Conservation (phyloP, 2,888 invertebrate genomes). For the Lydus trimaculatus region DNA sequence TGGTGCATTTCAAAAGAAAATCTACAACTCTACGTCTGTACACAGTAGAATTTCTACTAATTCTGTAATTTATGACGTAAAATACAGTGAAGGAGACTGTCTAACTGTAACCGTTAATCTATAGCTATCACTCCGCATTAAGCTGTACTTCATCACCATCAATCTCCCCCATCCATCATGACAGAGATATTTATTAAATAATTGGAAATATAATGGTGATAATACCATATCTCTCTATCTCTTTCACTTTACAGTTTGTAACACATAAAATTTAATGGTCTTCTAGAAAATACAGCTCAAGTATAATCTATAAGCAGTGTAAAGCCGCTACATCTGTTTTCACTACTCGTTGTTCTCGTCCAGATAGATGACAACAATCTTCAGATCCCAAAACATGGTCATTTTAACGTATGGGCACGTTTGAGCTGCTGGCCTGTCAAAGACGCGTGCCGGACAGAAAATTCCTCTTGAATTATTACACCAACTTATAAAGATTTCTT, state of each 20-base stretch:
- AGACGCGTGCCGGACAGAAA: constrained; percentile 44
- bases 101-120: neutral
- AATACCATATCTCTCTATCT: neutral
- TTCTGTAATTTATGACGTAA: constrained; percentile 1
- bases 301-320: constrained; percentile 22
- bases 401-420: constrained; percentile 41
- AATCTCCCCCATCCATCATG: constrained; percentile 29
- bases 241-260: neutral
- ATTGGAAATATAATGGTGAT: constrained; percentile 34
- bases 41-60: constrained; percentile 15
- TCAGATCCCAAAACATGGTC: constrained; percentile 30
- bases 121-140: constrained; percentile 17
- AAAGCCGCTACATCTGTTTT: constrained; percentile 30
- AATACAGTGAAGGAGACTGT: neutral
- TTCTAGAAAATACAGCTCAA: constrained; percentile 13
- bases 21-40: constrained; percentile 17
- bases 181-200: constrained; percentile 40
- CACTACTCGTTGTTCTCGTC: constrained; percentile 11
- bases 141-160: constrained; percentile 35
- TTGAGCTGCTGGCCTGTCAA: constrained; percentile 42
- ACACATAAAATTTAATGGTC: constrained; percentile 17
- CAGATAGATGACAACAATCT: constrained; percentile 28
- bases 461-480: constrained; percentile 49
- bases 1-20: constrained; percentile 12
- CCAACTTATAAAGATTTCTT: constrained; percentile 46